A percentile compares a stretch with the other conserved stretches of the same genome.
These are phyloP conservation scores for Netelia virgata DNA, from an alignment of 2,888 invertebrate genomes.

Conservation along the genomic window DNA sequence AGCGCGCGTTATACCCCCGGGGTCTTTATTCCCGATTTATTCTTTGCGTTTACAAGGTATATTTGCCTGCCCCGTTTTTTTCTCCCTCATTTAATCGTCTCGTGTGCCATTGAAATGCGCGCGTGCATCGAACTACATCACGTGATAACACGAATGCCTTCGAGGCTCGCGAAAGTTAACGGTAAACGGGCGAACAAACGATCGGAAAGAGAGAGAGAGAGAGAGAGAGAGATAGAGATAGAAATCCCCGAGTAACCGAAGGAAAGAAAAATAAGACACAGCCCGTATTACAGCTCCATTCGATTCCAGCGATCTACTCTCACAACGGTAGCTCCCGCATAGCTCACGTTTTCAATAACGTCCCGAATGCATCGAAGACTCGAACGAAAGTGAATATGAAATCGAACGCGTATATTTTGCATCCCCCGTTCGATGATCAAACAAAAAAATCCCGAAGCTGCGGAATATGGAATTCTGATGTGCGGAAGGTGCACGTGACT, in stretches of 20 bases:
- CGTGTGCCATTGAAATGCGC: conserved; percentile 68
- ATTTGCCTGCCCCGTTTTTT: not conserved
- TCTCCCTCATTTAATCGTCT: conserved; percentile 6
- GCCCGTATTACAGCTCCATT: conserved; percentile 21
- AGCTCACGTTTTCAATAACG: conserved; percentile 63
- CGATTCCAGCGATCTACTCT: conserved; percentile 35
- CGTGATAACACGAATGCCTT: conserved; percentile 81
- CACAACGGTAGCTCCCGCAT: no score
- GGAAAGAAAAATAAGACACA: conserved; percentile 15
- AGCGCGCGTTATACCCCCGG: not conserved
- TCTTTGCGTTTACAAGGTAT: not conserved
- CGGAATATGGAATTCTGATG: conserved; percentile 33
- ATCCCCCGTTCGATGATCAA: conserved; percentile 11
- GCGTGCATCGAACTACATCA: conserved; percentile 64
- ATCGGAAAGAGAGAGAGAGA: conserved; percentile 23
- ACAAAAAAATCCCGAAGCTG: conserved; percentile 19
- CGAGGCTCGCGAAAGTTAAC: conserved; percentile 77
- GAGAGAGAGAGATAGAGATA: conserved; percentile 15
- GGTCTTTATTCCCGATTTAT: not conserved
- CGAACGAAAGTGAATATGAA: not conserved
- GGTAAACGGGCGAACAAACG: conserved; percentile 76
- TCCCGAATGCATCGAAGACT: conserved; percentile 22
- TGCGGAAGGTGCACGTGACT: conserved; percentile 16
- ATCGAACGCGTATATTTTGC: conserved; percentile 28
- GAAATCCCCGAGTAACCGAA: not conserved